phyloP scores from a whole-genome alignment of 2,888 invertebrate genomes.

The Brachyptera risi region DNA sequence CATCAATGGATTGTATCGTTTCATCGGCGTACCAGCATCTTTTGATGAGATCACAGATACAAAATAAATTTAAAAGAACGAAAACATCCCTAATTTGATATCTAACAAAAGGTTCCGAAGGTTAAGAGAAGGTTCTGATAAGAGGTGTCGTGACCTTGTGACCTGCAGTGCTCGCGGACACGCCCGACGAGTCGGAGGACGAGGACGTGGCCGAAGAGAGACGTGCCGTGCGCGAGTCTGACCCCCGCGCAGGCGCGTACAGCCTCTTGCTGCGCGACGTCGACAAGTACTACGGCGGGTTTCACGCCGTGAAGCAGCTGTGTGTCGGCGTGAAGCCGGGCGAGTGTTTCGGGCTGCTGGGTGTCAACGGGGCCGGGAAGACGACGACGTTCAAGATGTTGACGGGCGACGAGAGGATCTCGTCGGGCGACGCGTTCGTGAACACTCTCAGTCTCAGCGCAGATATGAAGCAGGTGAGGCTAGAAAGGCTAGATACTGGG shows the following conservation, averaged over 20 bases:
- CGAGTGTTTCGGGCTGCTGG: constrained; percentile 79
- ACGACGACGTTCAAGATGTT: constrained; percentile 88
- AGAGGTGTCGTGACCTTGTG: too few relatives aligned
- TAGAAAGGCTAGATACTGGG: too few relatives aligned
- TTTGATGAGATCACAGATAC: too few relatives aligned
- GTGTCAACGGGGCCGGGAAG: constrained; percentile 85
- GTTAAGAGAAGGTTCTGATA: too few relatives aligned
- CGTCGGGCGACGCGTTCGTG: constrained; percentile 67
- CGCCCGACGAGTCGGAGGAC: constrained; percentile 35
- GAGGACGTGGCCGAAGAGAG: constrained; percentile 36
- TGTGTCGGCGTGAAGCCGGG: constrained; percentile 60
- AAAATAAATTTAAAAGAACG: too few relatives aligned
- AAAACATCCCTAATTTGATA: too few relatives aligned
- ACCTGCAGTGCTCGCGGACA: too few relatives aligned
- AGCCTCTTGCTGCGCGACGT: constrained; percentile 44
- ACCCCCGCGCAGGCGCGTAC: constrained; percentile 31
- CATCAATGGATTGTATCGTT: too few relatives aligned
- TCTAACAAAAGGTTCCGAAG: too few relatives aligned
- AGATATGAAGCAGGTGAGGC: constrained; percentile 38
- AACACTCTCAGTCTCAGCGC: constrained; percentile 47
- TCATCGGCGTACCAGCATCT: too few relatives aligned
- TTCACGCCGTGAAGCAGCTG: constrained; percentile 72
- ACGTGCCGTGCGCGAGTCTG: constrained; percentile 34
- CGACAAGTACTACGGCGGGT: constrained; percentile 68
- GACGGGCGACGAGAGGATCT: constrained; percentile 73